A percentile compares a stretch with the other conserved stretches of the same genome.
Evolutionary conservation across 1,140 invertebrate genomes (phyloP).

Genomic region (Caenorhabditis brenneri): DNA sequence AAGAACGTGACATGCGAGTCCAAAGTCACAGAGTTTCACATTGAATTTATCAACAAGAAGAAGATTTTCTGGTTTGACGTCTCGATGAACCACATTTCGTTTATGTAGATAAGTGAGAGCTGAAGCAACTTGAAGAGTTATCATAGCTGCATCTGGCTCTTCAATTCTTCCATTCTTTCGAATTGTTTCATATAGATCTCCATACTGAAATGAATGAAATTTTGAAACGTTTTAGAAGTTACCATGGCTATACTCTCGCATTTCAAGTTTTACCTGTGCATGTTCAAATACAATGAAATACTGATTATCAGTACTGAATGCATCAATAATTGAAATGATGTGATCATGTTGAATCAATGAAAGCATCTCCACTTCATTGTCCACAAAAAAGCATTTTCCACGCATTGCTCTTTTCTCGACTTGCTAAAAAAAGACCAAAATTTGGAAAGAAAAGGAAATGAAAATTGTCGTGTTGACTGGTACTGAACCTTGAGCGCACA

Average conservation of each 20-base stretch:
- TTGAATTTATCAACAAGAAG: slow-evolving; percentile 80
- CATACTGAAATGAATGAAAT: slow-evolving; percentile 54
- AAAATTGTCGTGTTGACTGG: not conserved
- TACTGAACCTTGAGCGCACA: slow-evolving; percentile 51
- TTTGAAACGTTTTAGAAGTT: too few relatives aligned
- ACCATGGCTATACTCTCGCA: too few relatives aligned
- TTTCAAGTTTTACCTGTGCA: too few relatives aligned
- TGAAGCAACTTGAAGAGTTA: slow-evolving; percentile 72
- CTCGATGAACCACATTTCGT: slow-evolving; percentile 90
- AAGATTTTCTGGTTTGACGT: slow-evolving; percentile 97
- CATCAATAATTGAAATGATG: slow-evolving; percentile 50
- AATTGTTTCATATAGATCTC: slow-evolving; percentile 49
- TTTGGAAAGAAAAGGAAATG: not conserved
- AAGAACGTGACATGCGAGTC: slow-evolving; percentile 88
- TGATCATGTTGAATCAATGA: slow-evolving; percentile 30
- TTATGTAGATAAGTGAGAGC: slow-evolving; percentile 93
- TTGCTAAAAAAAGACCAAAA: slow-evolving; percentile 36
- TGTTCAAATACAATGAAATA: slow-evolving; percentile 52
- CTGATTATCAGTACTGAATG: slow-evolving; percentile 40
- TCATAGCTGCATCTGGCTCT: slow-evolving; percentile 38
- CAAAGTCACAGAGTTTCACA: slow-evolving; percentile 95
- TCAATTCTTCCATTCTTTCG: slow-evolving; percentile 37
- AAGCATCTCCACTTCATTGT: slow-evolving; percentile 54
- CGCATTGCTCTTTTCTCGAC: slow-evolving; percentile 49
- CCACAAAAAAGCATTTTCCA: slow-evolving; percentile 55